Base-by-base conservation (phyloP, 2,888 invertebrate genomes). In the Macrophya annulata region DNA sequence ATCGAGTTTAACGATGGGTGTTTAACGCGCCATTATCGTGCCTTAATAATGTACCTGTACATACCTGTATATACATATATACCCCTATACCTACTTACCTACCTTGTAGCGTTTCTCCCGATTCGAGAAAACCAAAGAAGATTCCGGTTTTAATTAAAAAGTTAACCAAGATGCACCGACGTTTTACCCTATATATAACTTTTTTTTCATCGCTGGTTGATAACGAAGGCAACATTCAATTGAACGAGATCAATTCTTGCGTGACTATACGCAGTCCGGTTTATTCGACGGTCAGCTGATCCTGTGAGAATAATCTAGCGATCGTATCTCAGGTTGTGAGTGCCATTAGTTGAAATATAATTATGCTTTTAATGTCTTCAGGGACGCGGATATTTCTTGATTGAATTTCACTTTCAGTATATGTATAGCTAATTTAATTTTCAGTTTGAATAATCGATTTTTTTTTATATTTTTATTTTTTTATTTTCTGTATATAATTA, bases 281-380 rank as follows among this genome's bases (percentile, higher is more conserved):
- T 72, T 72, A 43, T 72, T 74, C 21, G 43, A 45, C 74, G 12
- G 74, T 48, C 37, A 25, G 37, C 45, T 74, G 74, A 48, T 48
- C 45, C 21, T n/a, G 43, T n/a, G 45, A 74, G 74, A 74, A 25
- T 74, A 74, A 74, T 74, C 45, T 74, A 45, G 25, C 21, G 77
- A 9, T 37, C 37, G 55, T 31, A 45, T 55, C 17, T 55, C 48
- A 55, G 55, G n/a, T 15, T 48, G 31, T 31, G 45, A 48, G 77
- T 55, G 48, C 77, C 40, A 77, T 51, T 77, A 55, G 51, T 55
- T 77, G 17, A 31, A 31, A 31, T 31, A 55, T 51, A 77, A 77
- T 77, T 77, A 55, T 43, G 48, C n/a, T 77, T 37, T 31, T 77
- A 77, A 77, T 77, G 51, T 77, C 77, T 77, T 77, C 51, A 55